Evolutionary conservation across 2,113 vertebrate genomes (phyloP).

Genomic region (Urocynchramus pylzowi): DNA sequence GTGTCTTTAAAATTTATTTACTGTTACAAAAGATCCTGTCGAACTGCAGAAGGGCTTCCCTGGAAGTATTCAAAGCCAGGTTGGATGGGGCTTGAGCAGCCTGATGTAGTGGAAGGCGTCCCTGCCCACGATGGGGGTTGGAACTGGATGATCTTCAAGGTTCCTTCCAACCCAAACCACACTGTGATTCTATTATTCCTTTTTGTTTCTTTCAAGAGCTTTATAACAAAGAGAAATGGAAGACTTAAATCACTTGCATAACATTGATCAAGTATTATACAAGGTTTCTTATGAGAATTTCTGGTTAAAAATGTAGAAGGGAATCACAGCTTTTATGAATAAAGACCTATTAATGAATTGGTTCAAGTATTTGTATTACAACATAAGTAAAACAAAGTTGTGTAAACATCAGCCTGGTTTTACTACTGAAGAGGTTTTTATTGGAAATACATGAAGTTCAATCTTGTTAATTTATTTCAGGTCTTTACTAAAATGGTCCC

Average conservation of each 20-base stretch:
- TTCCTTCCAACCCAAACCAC: neutral
- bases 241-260: neutral
- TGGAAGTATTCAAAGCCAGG: neutral
- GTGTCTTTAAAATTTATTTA: neutral
- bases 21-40: neutral
- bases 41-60: neutral
- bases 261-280: neutral
- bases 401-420: neutral
- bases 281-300: neutral
- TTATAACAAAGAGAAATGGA: neutral
- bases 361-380: neutral
- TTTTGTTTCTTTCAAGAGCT: neutral
- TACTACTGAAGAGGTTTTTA: neutral
- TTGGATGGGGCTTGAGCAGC: neutral
- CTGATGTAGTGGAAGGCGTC: neutral
- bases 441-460: neutral
- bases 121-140: neutral
- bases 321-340: neutral
- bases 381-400: neutral
- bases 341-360: neutral
- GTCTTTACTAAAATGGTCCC: neutral
- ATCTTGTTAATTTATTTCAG: neutral
- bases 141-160: neutral
- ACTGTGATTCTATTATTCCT: neutral
- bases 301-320: neutral